Percentiles rank a stretch among this genome's conserved stretches.
Conservation (phyloP, 1,140 invertebrate species). For the Leptinotarsa undecemlineata region DNA sequence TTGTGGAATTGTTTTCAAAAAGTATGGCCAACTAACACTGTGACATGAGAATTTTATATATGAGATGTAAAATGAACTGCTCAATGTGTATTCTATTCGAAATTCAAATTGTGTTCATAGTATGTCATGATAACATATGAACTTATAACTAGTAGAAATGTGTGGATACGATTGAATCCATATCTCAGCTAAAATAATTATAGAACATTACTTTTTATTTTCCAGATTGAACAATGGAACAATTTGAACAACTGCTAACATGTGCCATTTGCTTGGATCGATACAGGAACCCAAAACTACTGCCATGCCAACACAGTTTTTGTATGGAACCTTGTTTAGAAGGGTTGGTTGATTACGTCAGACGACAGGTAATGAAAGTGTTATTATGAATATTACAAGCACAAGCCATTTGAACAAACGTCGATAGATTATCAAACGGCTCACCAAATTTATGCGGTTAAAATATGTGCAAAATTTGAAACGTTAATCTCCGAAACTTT, state of each 20-base stretch:
- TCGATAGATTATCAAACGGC: too few species aligned
- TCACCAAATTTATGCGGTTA: too few species aligned
- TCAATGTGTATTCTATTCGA: not conserved
- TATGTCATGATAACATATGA: too few species aligned
- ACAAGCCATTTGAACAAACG: too few species aligned
- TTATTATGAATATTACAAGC: too few species aligned
- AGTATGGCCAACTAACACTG: too few species aligned
- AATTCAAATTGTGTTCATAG: not conserved
- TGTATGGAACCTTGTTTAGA: conserved; percentile 98
- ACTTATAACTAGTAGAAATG: not conserved
- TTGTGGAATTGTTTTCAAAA: too few species aligned
- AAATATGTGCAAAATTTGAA: too few species aligned
- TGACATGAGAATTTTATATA: too few species aligned
- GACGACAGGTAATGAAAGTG: conserved; percentile 70
- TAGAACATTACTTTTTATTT: conserved; percentile 22
- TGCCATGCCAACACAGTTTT: conserved; percentile 99
- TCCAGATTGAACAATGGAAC: conserved; percentile 74
- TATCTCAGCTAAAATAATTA: not conserved
- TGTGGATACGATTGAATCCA: not conserved
- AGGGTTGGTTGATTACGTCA: conserved; percentile 92
- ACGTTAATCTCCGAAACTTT: too few species aligned
- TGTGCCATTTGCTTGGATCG: conserved; percentile 98
- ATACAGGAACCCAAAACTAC: conserved; percentile 93
- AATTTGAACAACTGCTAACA: conserved; percentile 96
- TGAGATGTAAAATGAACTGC: not conserved